Conservation (phyloP, 2,113 vertebrate genomes). For the Apistogramma diplotaenia region DNA sequence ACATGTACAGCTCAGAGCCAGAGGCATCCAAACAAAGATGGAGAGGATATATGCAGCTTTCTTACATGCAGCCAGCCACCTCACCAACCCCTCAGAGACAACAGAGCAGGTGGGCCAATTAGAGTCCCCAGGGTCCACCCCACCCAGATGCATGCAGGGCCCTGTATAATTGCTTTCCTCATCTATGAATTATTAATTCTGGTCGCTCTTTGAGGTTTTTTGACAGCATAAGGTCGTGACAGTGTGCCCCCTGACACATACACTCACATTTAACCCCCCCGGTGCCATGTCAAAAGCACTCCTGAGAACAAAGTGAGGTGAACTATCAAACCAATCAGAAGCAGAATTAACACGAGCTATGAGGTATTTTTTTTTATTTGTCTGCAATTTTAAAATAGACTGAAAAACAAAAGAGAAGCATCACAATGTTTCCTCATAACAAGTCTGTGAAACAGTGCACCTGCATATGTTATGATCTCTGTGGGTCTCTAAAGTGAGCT, state of each 20-base stretch:
- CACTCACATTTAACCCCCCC: slow-evolving; percentile 44
- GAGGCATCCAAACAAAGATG: slow-evolving; percentile 60
- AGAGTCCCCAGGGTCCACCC: slow-evolving; percentile 54
- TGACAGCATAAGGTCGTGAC: slow-evolving; percentile 46
- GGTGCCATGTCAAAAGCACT: slow-evolving; percentile 10
- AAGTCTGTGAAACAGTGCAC: neutral
- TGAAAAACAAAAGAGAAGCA: neutral
- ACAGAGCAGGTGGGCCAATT: slow-evolving; percentile 81
- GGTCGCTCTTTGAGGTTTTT: slow-evolving; percentile 52
- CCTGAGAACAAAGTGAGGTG: slow-evolving; percentile 10
- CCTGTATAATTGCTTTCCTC: slow-evolving; percentile 76
- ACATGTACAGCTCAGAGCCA: slow-evolving; percentile 1
- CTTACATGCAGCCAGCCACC: slow-evolving; percentile 24
- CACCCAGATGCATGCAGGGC: slow-evolving; percentile 58
- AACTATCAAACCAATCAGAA: neutral
- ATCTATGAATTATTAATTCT: slow-evolving; percentile 81
- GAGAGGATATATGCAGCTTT: neutral
- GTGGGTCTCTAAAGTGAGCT: neutral
- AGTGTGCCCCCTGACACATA: slow-evolving; percentile 31
- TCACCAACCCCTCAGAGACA: slow-evolving; percentile 36
- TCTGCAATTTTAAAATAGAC: neutral
- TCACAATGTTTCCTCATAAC: neutral
- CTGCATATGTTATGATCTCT: neutral
- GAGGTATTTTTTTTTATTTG: neutral
- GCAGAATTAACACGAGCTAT: neutral